Evolutionary conservation across 2,113 vertebrate genomes (phyloP).

Genomic region (Pagrus major): DNA sequence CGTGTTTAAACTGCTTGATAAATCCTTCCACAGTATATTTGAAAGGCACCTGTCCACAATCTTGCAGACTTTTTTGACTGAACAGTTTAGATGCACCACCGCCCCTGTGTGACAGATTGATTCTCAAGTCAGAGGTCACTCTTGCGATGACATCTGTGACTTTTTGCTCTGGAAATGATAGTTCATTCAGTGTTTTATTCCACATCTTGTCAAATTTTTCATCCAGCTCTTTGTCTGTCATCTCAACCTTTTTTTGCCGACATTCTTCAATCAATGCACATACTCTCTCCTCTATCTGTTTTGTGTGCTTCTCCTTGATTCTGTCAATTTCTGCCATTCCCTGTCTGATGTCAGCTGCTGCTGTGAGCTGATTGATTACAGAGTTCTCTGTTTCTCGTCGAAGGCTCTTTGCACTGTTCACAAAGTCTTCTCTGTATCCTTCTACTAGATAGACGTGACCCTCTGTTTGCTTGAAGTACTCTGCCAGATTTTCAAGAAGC

Average conservation of each 20-base stretch:
- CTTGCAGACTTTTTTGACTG: rapidly evolving
- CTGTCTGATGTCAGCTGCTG: slow-evolving; percentile 34
- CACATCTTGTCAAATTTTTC: slow-evolving; percentile 68
- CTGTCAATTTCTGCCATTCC: slow-evolving; percentile 44
- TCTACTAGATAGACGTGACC: slow-evolving; percentile 70
- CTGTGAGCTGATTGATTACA: slow-evolving; percentile 16
- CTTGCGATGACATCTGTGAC: rapidly evolving
- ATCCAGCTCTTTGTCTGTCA: slow-evolving; percentile 24
- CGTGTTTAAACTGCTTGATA: rapidly evolving
- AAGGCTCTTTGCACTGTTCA: slow-evolving; percentile 58
- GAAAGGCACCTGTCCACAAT: background rate
- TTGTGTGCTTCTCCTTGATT: slow-evolving; percentile 57
- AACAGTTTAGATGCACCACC: slow-evolving; percentile 6
- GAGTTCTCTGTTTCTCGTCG: slow-evolving; percentile 32
- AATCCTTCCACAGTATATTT: background rate
- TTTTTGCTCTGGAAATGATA: background rate
- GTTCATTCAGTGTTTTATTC: background rate
- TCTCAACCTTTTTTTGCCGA: background rate
- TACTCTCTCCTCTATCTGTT: slow-evolving; percentile 48
- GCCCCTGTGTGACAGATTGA: slow-evolving; percentile 35
- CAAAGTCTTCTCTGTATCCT: slow-evolving; percentile 60
- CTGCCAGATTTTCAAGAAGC: slow-evolving; percentile 48
- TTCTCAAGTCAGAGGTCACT: background rate
- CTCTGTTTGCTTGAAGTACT: slow-evolving; percentile 69
- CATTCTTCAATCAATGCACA: slow-evolving; percentile 40